These are phyloP conservation scores for Ennomos fuscantarius DNA, from an alignment of 2,888 invertebrate species.

Conservation along the genomic window DNA sequence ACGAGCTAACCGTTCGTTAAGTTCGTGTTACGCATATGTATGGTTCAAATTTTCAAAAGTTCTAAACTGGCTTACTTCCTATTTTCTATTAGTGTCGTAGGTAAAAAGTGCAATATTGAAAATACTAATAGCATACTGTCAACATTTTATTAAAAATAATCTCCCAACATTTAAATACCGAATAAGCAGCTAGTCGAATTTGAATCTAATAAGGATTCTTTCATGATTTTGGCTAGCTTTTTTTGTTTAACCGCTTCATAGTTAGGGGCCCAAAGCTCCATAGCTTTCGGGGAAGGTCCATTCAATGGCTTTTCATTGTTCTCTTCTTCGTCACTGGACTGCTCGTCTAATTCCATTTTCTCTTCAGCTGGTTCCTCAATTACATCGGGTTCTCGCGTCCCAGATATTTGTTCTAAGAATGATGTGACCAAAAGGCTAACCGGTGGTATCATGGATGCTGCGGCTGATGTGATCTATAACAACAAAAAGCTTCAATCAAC, in stretches of 20 bases:
- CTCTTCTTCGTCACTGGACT: constrained; percentile 69
- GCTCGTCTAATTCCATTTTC: constrained; percentile 55
- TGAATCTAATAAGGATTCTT: constrained; percentile 63
- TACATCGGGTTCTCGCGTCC: constrained; percentile 55
- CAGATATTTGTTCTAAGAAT: constrained; percentile 72
- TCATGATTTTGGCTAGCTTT: constrained; percentile 67
- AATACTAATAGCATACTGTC: not conserved
- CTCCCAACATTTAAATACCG: constrained; percentile 38
- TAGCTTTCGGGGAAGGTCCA: constrained; percentile 51
- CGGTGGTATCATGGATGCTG: constrained; percentile 78
- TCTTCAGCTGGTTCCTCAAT: constrained; percentile 46
- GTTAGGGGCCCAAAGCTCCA: constrained; percentile 72
- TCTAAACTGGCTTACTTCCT: too few species aligned
- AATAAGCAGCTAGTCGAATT: constrained; percentile 62
- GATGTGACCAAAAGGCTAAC: constrained; percentile 71
- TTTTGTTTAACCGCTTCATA: constrained; percentile 78
- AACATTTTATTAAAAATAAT: constrained; percentile 17
- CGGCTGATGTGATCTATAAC: constrained; percentile 70
- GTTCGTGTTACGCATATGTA: too few species aligned
- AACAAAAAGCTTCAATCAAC: not conserved
- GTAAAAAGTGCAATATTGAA: not conserved
- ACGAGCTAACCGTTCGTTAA: too few species aligned
- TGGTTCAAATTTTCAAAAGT: too few species aligned
- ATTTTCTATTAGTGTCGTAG: too few species aligned
- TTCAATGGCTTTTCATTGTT: constrained; percentile 33